phyloP scores from a whole-genome alignment of 2,113 vertebrate species.

The Leptocoma aspasia region DNA sequence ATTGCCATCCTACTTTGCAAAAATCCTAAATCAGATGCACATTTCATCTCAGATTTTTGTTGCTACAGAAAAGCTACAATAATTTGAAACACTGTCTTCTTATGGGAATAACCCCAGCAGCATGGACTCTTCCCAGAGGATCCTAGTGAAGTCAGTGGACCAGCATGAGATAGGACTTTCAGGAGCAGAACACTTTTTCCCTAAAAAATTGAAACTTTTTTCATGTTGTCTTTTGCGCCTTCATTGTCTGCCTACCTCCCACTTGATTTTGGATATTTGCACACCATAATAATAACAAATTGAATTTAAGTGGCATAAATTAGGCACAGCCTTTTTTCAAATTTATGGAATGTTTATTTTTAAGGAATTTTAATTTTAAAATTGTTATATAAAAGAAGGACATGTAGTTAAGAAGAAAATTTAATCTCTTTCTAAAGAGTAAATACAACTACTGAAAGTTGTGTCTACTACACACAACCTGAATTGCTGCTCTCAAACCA shows the following conservation, averaged over 20 bases:
- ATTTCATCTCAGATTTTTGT: not conserved
- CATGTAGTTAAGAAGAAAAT: not conserved
- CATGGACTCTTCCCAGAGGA: not conserved
- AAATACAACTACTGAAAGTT: not conserved
- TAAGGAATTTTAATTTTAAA: not conserved
- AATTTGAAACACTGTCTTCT: not conserved
- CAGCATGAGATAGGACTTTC: not conserved
- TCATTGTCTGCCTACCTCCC: not conserved
- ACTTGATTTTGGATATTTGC: not conserved
- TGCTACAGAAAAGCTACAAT: not conserved
- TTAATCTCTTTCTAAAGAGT: not conserved
- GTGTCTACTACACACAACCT: not conserved
- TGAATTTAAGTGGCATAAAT: not conserved
- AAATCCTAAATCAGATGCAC: not conserved
- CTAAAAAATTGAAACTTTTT: not conserved
- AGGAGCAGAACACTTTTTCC: not conserved
- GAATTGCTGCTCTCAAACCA: not conserved
- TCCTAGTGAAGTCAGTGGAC: not conserved
- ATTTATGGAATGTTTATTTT: not conserved
- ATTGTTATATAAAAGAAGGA: not conserved
- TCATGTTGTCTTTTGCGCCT: not conserved
- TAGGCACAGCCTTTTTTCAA: not conserved
- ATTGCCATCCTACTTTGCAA: not conserved
- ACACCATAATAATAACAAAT: not conserved
- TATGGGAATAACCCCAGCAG: not conserved